A percentile compares a stretch with the other conserved stretches of the same genome.
Evolutionary conservation across 2,113 vertebrate genomes (phyloP).

Genomic region (Plestiodon gilberti): DNA sequence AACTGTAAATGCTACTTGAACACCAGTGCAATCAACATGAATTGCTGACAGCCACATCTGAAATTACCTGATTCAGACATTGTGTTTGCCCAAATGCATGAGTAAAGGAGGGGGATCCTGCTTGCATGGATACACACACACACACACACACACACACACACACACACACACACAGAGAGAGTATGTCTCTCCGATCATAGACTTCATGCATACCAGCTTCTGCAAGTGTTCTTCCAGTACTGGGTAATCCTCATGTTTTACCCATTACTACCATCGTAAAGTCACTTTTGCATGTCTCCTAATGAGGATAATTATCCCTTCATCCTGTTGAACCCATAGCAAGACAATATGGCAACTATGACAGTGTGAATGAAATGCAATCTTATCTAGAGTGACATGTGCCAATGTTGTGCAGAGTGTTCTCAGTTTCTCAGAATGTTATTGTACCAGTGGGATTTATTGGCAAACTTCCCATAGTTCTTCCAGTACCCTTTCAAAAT

Average conservation of each 20-base stretch:
- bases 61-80: neutral
- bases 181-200: too few relatives aligned
- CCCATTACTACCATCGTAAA: neutral
- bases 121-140: too few relatives aligned
- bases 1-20: too few relatives aligned
- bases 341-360: neutral
- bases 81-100: neutral
- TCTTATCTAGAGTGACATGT: too few relatives aligned
- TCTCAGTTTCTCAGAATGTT: neutral
- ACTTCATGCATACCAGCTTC: neutral
- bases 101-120: too few relatives aligned
- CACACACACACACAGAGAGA: too few relatives aligned
- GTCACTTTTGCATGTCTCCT: neutral
- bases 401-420: neutral
- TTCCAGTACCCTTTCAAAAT: neutral
- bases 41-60: neutral
- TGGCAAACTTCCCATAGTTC: neutral
- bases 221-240: neutral
- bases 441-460: neutral
- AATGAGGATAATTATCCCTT: neutral
- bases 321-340: neutral
- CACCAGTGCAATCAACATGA: neutral
- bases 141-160: too few relatives aligned
- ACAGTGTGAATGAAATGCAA: neutral
- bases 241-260: neutral